Percentiles rank a stretch among this genome's conserved stretches.
phyloP scores from a whole-genome alignment of 2,113 vertebrate genomes.

The Neodon shergylaensis region DNA sequence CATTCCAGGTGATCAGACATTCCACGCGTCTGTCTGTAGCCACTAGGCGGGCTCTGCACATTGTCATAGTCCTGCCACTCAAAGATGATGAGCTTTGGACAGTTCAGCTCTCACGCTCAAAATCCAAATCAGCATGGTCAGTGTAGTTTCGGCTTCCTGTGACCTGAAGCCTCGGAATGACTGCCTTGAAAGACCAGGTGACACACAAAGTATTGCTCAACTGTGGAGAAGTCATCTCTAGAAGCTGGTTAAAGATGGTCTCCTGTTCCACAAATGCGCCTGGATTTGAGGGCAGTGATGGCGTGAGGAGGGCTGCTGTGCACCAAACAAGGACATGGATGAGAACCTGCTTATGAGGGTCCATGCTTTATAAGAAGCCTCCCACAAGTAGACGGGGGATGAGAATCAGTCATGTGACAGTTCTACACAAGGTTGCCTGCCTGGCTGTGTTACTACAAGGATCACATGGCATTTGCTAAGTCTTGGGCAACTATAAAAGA shows the following conservation, averaged over 20 bases:
- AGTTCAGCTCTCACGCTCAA: neutral
- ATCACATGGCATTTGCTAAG: neutral
- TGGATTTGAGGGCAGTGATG: rapidly evolving
- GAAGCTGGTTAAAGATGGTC: neutral
- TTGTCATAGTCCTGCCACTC: neutral
- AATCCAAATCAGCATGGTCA: conserved; percentile 26
- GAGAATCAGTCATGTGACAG: neutral
- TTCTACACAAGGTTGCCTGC: neutral
- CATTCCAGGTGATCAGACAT: neutral
- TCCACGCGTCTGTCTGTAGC: neutral
- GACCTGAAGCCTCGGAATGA: neutral
- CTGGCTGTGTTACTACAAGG: neutral
- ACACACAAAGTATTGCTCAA: neutral
- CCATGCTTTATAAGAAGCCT: neutral
- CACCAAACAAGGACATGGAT: neutral
- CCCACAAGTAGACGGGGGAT: neutral
- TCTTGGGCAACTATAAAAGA: neutral
- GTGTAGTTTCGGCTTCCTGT: neutral
- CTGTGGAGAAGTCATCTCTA: neutral
- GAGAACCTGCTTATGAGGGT: neutral
- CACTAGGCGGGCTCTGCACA: neutral
- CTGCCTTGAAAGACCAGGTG: neutral
- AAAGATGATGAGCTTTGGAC: neutral
- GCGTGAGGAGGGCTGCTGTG: too few relatives aligned
- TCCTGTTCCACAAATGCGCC: neutral